phyloP scores from a whole-genome alignment of 1,140 invertebrate species.

The Arion vulgaris region DNA sequence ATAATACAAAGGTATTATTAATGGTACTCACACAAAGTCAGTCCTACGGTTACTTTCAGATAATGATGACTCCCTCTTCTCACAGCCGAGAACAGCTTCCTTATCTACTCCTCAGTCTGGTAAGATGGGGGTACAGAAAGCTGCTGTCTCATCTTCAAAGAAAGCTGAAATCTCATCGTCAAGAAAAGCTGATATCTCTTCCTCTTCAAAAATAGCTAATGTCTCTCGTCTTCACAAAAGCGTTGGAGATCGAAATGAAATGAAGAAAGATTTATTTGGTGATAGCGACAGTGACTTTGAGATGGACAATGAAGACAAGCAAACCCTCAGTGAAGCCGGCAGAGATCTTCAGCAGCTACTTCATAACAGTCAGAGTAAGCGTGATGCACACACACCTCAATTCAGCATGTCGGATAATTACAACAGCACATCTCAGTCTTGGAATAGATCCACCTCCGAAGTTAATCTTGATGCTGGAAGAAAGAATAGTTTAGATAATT shows the following conservation, averaged over 20 bases:
- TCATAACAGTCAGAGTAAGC: slow-evolving; percentile 40
- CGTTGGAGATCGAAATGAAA: not conserved
- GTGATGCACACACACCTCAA: slow-evolving; percentile 49
- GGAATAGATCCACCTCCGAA: not conserved
- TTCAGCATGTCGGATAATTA: slow-evolving; percentile 32
- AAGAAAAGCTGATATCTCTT: not conserved
- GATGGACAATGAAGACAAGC: slow-evolving; percentile 61
- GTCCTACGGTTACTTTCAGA: not conserved
- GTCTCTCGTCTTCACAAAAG: not conserved
- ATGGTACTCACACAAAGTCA: not conserved
- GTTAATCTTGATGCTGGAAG: not conserved
- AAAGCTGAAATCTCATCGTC: no score
- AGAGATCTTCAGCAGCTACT: slow-evolving; percentile 57
- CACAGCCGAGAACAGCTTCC: slow-evolving; percentile 43
- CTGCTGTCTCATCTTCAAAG: not conserved
- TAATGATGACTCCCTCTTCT: not conserved
- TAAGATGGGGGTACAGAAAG: not conserved
- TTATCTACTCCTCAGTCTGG: not conserved
- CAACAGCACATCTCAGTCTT: not conserved
- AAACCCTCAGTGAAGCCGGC: slow-evolving; percentile 54
- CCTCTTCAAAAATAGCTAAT: not conserved
- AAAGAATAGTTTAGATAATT: not conserved
- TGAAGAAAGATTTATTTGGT: slow-evolving; percentile 56
- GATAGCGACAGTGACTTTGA: slow-evolving; percentile 70
- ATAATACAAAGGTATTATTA: not conserved